Conservation (phyloP, 2,113 vertebrate species). For the Hiodon alosoides region DNA sequence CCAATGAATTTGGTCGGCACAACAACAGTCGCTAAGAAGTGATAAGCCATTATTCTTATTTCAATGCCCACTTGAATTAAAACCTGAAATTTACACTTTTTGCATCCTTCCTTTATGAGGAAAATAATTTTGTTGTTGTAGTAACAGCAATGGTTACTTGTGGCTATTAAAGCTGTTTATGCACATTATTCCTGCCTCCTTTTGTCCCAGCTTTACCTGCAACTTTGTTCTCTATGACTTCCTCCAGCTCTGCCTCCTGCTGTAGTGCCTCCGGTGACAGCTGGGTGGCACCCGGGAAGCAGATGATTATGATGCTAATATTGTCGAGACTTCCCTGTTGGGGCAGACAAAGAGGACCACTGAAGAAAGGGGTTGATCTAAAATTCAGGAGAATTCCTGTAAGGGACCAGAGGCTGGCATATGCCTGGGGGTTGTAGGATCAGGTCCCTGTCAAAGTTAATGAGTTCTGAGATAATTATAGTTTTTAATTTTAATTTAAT, state of each 20-base stretch:
- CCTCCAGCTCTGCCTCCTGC: slow-evolving; percentile 58
- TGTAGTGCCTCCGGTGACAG: slow-evolving; percentile 63
- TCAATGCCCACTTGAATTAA: not conserved
- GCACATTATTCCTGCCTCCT: not conserved
- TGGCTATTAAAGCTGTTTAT: no score
- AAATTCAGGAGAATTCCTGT: no score
- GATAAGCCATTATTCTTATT: not conserved
- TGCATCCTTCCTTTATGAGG: no score
- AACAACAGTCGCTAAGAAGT: not conserved
- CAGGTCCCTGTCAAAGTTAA: no score
- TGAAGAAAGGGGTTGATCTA: not conserved
- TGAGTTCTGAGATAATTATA: no score
- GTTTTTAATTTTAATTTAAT: no score
- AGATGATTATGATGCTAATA: slow-evolving; percentile 72
- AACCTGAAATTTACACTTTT: no score
- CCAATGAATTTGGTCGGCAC: not conserved
- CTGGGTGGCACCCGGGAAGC: slow-evolving; percentile 66
- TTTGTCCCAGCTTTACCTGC: slow-evolving; percentile 47
- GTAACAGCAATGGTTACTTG: no score
- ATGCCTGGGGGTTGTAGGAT: no score
- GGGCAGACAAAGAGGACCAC: slow-evolving; percentile 28
- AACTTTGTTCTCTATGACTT: slow-evolving; percentile 63
- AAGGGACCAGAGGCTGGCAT: no score
- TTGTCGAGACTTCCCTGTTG: slow-evolving; percentile 75
- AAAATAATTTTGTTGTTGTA: no score